Conservation (phyloP, 2,888 invertebrate genomes). For the Arctia plantaginis region DNA sequence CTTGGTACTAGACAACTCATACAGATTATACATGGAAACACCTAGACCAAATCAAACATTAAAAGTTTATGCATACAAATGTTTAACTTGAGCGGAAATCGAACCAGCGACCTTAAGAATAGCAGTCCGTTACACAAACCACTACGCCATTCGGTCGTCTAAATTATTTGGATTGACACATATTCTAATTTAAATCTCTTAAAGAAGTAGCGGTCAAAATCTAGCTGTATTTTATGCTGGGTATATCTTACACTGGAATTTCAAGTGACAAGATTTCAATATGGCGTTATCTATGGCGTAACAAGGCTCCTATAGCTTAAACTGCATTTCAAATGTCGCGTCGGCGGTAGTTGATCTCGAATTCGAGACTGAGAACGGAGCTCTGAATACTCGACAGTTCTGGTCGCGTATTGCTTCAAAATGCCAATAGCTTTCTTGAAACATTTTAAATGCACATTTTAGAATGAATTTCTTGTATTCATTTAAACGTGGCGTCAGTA, state of each 20-base stretch:
- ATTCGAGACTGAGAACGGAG: neutral
- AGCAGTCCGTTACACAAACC: no score
- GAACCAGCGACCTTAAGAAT: no score
- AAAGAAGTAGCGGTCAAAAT: no score
- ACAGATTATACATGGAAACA: no score
- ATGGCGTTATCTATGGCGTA: neutral
- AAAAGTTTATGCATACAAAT: no score
- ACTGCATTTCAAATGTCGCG: neutral
- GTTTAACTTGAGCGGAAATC: no score
- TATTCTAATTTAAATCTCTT: no score
- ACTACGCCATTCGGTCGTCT: no score
- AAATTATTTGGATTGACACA: no score
- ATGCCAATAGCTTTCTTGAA: neutral
- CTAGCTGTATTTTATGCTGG: neutral
- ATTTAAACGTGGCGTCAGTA: neutral
- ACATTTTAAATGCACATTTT: neutral
- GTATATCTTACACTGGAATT: neutral
- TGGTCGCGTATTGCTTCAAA: neutral
- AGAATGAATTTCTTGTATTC: neutral
- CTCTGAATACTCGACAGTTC: neutral
- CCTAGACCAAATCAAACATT: no score
- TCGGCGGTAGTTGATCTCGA: neutral
- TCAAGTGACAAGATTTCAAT: neutral
- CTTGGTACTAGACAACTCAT: no score
- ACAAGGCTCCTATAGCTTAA: neutral